Base-by-base conservation (phyloP, 2,888 invertebrate genomes). In the Tipula helvola region DNA sequence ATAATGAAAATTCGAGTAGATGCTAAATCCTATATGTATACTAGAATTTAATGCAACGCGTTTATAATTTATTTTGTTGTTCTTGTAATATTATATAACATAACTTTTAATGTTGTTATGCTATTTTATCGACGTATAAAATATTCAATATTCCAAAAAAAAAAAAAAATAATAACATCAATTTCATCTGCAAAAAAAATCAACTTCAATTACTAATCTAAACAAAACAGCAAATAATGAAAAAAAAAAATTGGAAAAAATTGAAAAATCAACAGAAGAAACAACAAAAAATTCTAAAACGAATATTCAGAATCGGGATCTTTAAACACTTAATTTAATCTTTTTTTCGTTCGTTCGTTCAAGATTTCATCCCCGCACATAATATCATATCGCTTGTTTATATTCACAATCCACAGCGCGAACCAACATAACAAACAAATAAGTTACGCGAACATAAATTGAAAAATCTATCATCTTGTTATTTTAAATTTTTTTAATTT, bases 261-360 rank as follows among this genome's bases (percentile, higher is more conserved):
- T 52, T 71, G 71, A 28, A 71, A 71, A 71, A 71, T 71, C 71
- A 71, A 28, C 71, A 71, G 71, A 71, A 71, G 7, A 52, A 5
- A 52, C 52, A 71, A 71, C 71, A 71, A 71, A 71, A 71, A 71
- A 28, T 8, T 71, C 28, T 10, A 18, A 71, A 28, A 28, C 13
- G 28, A 28, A 28, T 71, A 71, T 71, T 71, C 71, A 71, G 71
- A 71, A 18, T 28, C 71, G 71, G 71, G 28, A 71, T 71, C 28
- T 71, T 71, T 71, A 71, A 71, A 71, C 71, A 71, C 71, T 71
- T 71, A 71, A 71, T 71, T 71, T 71, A 71, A 71, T 71, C 71
- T 71, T 71, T 71, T 71, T 71, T 18, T 5, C 47, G 47, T 47
- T 52, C 52, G 52, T 52, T 52, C 44, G 12, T 10, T 52, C n/a